phyloP scores from a whole-genome alignment of 2,888 invertebrate genomes.

The Trimorus sp. region DNA sequence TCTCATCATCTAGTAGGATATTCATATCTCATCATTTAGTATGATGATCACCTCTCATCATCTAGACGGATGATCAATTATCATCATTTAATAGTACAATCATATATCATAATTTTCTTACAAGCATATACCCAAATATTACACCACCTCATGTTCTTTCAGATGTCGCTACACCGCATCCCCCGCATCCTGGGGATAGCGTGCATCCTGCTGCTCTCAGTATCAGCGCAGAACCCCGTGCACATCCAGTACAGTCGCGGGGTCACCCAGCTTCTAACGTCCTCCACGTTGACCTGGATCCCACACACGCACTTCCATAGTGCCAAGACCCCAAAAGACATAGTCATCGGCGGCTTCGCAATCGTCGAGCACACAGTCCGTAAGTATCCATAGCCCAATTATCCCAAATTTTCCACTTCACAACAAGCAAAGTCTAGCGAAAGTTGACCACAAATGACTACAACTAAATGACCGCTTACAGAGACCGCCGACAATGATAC shows the following conservation, averaged over 20 bases:
- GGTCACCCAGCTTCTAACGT: conserved; percentile 86
- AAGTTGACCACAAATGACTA: no score
- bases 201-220: conserved; percentile 56
- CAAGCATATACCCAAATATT: no score
- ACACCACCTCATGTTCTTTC: conserved; percentile 44
- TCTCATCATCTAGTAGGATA: no score
- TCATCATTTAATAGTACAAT: no score
- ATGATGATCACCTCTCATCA: no score
- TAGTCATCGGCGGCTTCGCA: conserved; percentile 84
- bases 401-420: no score
- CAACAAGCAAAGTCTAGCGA: no score
- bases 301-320: conserved; percentile 83
- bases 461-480: background rate
- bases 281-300: conserved; percentile 84
- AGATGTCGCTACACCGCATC: conserved; percentile 70
- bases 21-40: no score
- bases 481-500: conserved; percentile 38
- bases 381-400: no score
- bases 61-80: no score
- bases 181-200: conserved; percentile 42
- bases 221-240: conserved; percentile 79
- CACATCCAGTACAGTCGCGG: conserved; percentile 75
- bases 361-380: conserved; percentile 3
- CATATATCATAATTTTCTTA: no score
- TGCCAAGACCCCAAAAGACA: conserved; percentile 85